A percentile compares a stretch with the other conserved stretches of the same genome.
Conservation (phyloP, 1,140 invertebrate genomes). For the Bacillus rossius region DNA sequence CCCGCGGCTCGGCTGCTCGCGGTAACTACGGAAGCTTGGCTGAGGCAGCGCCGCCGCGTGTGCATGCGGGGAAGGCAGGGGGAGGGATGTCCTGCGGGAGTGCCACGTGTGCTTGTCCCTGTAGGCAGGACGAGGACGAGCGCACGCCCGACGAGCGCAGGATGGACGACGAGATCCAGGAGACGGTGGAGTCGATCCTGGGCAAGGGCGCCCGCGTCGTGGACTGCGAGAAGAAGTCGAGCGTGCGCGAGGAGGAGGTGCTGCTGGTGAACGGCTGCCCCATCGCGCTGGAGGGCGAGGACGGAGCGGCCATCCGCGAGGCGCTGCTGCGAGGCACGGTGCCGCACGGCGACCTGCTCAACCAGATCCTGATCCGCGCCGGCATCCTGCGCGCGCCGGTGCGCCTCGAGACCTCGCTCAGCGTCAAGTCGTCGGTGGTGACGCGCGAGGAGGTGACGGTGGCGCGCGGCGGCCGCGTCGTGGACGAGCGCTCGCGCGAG, state of each 20-base stretch:
- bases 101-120: too few relatives aligned
- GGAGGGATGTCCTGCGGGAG: too few relatives aligned
- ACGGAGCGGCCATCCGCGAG: constrained; percentile 61
- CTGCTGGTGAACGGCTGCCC: constrained; percentile 68
- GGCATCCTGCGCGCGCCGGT: constrained; percentile 63
- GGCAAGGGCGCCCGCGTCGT: constrained; percentile 68
- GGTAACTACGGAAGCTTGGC: too few relatives aligned
- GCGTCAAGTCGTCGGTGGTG: constrained; percentile 64
- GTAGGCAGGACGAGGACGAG: too few relatives aligned
- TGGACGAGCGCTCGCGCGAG: constrained; percentile 65
- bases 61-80: too few relatives aligned
- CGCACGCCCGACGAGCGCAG: constrained; percentile 2
- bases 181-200: constrained; percentile 69
- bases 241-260: constrained; percentile 66
- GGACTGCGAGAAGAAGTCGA: constrained; percentile 69
- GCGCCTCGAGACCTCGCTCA: constrained; percentile 64
- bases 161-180: constrained; percentile 73
- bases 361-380: constrained; percentile 61
- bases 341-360: constrained; percentile 64
- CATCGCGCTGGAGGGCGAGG: constrained; percentile 60
- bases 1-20: too few relatives aligned
- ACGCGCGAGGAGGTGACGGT: constrained; percentile 70
- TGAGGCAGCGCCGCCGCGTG: too few relatives aligned
- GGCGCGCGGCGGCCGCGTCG: constrained; percentile 57
- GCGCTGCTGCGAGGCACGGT: constrained; percentile 60